phyloP scores from a whole-genome alignment of 2,113 vertebrate genomes.

The Stomatorhinus ivindoensis region DNA sequence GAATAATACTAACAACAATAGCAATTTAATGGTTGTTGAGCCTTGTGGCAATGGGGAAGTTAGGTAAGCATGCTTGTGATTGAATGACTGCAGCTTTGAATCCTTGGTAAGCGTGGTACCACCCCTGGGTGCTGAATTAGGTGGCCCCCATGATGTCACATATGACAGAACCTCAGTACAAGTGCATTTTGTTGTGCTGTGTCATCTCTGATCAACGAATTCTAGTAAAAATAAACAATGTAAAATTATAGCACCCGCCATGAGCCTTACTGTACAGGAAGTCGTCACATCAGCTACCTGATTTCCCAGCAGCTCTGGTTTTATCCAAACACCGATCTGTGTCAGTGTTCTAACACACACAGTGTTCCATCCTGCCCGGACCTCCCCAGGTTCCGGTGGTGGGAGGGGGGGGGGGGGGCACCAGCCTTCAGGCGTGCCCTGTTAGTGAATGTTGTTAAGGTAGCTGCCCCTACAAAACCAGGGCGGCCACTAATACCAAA shows the following conservation, averaged over 20 bases:
- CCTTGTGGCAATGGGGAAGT: no score
- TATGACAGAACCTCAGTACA: no score
- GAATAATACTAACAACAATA: neutral
- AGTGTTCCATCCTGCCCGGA: neutral
- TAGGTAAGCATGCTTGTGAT: no score
- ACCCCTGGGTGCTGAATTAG: no score
- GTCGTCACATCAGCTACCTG: neutral
- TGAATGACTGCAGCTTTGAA: no score
- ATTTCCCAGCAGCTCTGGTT: neutral
- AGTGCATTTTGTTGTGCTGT: no score
- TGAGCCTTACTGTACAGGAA: neutral
- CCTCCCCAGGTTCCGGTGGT: neutral
- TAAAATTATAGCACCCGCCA: neutral
- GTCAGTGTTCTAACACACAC: neutral
- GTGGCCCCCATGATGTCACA: no score
- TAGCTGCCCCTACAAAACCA: neutral
- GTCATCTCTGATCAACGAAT: no score
- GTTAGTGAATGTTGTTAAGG: neutral
- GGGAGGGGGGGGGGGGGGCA: neutral
- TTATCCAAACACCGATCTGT: neutral
- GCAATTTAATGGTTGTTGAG: neutral
- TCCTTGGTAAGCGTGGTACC: no score
- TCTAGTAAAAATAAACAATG: neutral
- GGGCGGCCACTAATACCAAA: neutral
- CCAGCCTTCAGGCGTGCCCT: neutral